These are phyloP conservation scores for Neodiprion fabricii DNA, from an alignment of 1,140 invertebrate genomes.

Conservation along the genomic window DNA sequence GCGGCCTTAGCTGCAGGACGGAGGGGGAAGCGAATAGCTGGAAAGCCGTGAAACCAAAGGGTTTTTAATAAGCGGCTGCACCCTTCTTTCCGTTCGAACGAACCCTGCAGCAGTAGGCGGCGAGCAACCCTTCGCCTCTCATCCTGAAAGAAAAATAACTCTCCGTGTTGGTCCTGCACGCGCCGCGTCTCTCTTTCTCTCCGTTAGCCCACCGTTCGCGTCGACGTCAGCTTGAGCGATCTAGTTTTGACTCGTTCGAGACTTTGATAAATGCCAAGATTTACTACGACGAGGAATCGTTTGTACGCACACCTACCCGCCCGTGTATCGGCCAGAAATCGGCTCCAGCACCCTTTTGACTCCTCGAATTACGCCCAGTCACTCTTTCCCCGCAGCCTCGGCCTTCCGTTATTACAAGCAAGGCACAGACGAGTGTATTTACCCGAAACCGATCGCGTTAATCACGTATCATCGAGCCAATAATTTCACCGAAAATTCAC, in stretches of 20 bases:
- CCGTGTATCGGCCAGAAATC: not conserved
- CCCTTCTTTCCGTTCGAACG: not conserved
- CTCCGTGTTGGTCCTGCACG: not conserved
- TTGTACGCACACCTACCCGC: not conserved
- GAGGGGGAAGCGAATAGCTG: not conserved
- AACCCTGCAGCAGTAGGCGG: not conserved
- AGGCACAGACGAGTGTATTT: no score
- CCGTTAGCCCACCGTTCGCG: not conserved
- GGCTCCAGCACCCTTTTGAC: not conserved
- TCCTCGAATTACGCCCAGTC: no score
- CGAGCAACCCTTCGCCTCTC: conserved; percentile 26
- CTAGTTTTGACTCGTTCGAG: conserved; percentile 1
- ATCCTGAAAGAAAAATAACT: conserved; percentile 3
- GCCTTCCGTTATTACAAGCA: no score
- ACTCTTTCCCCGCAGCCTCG: no score
- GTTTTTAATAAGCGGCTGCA: conserved; percentile 12
- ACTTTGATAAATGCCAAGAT: conserved; percentile 5
- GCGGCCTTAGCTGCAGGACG: conserved; percentile 14
- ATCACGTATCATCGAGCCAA: no score
- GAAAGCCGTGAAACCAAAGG: conserved; percentile 1
- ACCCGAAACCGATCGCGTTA: no score
- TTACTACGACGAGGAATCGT: not conserved
- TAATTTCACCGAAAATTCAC: no score
- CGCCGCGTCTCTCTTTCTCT: not conserved
- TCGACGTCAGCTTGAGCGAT: conserved; percentile 9